Conservation (phyloP, 2,797 vertebrate genomes). For the Columba guinea region DNA sequence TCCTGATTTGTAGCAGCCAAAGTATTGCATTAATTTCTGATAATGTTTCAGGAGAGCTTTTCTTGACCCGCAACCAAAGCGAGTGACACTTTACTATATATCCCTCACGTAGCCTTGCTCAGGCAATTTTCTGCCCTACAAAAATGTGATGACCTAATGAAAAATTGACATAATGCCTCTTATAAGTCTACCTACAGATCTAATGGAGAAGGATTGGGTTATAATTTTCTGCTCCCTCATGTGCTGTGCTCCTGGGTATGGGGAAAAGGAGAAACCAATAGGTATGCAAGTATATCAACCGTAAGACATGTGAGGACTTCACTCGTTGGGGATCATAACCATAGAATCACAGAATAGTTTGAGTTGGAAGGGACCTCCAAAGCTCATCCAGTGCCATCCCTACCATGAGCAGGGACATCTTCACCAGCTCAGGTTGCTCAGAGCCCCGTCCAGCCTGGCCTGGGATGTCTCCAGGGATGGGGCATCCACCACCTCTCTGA, state of each 20-base stretch:
- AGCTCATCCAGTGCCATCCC: too few relatives aligned
- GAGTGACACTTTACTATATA: not conserved
- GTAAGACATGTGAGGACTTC: not conserved
- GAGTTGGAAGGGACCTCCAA: too few relatives aligned
- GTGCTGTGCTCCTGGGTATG: not conserved
- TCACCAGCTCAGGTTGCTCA: too few relatives aligned
- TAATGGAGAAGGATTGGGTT: not conserved
- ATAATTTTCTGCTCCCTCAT: not conserved
- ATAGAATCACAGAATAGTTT: too few relatives aligned
- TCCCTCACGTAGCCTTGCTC: rapidly evolving
- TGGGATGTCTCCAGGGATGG: too few relatives aligned
- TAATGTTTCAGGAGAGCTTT: not conserved
- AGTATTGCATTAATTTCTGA: not conserved
- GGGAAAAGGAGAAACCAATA: not conserved
- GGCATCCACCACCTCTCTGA: too few relatives aligned
- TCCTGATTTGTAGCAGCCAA: not conserved
- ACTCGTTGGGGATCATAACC: not conserved
- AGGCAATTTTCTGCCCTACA: not conserved
- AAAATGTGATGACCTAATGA: not conserved
- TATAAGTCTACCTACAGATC: not conserved
- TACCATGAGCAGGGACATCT: too few relatives aligned
- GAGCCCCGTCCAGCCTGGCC: too few relatives aligned
- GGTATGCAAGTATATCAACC: rapidly evolving
- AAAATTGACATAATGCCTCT: not conserved
- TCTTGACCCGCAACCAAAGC: not conserved